A percentile compares a stretch with the other conserved stretches of the same genome.
These are phyloP conservation scores for Bubo blakistoni DNA, from an alignment of 2,113 vertebrate species.

Conservation along the genomic window DNA sequence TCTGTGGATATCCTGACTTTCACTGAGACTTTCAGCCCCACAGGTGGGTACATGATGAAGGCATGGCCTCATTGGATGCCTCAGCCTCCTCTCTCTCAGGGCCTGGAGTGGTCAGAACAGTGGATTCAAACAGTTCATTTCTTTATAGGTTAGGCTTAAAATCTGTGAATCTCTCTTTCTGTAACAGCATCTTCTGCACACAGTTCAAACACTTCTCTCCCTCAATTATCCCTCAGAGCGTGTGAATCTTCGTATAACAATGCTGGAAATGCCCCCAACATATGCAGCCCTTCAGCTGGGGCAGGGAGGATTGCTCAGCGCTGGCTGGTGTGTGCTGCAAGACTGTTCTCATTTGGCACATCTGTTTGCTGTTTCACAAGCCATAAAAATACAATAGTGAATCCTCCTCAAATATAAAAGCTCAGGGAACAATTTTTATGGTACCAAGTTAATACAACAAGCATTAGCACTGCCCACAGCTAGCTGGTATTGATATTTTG, in stretches of 20 bases:
- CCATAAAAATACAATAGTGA: neutral
- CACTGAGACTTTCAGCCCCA: too few relatives aligned
- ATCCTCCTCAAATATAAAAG: neutral
- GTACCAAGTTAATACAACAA: accelerated
- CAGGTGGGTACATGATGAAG: neutral
- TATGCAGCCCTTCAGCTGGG: neutral
- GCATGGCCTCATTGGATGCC: accelerated
- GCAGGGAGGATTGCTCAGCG: neutral
- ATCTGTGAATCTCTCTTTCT: neutral
- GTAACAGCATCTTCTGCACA: neutral
- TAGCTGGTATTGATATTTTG: neutral
- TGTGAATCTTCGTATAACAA: neutral
- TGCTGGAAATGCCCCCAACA: neutral
- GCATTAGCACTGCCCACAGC: neutral
- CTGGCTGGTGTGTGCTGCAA: neutral
- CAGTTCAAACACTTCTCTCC: neutral
- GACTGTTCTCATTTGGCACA: neutral
- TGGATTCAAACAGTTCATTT: neutral
- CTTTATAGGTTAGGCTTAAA: neutral
- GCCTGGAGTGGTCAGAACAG: neutral
- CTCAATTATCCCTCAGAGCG: neutral
- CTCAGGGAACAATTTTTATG: neutral
- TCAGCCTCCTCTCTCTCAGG: neutral
- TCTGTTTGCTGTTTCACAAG: neutral
- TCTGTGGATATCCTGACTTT: neutral